Conservation (phyloP, 2,888 invertebrate genomes). For the Lepetodrilus schrolli region DNA sequence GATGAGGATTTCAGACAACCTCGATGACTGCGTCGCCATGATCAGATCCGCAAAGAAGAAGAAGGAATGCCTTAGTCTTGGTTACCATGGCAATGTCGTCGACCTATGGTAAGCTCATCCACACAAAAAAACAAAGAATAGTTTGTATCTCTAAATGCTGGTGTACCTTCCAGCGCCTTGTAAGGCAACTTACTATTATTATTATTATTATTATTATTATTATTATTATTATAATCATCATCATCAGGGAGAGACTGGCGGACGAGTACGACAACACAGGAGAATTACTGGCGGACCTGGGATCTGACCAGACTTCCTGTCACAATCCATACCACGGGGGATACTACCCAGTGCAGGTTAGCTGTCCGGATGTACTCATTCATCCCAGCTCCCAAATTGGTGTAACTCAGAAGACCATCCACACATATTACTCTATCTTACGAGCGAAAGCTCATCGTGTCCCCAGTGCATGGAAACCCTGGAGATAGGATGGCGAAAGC, state of each 20-base stretch:
- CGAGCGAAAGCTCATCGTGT: constrained; percentile 30
- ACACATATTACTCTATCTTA: neutral
- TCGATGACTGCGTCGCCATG: constrained; percentile 76
- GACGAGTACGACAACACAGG: constrained; percentile 77
- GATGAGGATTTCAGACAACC: constrained; percentile 76
- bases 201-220: no score
- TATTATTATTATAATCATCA: no score
- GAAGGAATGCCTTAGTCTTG: constrained; percentile 77
- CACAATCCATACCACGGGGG: constrained; percentile 80
- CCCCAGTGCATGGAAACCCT: no score
- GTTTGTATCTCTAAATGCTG: no score
- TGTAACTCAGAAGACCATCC: no score
- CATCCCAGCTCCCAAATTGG: no score
- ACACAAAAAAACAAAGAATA: no score
- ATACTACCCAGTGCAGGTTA: constrained; percentile 79
- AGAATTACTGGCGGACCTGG: constrained; percentile 79
- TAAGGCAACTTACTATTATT: no score
- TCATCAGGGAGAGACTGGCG: constrained; percentile 78
- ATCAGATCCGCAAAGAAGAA: constrained; percentile 72
- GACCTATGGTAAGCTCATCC: constrained; percentile 78
- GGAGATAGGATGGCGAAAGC: no score
- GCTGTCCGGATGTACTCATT: no score
- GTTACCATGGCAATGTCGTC: constrained; percentile 79
- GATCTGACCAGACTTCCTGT: constrained; percentile 80
- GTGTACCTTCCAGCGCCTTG: neutral